phyloP scores from a whole-genome alignment of 2,797 vertebrate species.

The Manis crassicaudata region DNA sequence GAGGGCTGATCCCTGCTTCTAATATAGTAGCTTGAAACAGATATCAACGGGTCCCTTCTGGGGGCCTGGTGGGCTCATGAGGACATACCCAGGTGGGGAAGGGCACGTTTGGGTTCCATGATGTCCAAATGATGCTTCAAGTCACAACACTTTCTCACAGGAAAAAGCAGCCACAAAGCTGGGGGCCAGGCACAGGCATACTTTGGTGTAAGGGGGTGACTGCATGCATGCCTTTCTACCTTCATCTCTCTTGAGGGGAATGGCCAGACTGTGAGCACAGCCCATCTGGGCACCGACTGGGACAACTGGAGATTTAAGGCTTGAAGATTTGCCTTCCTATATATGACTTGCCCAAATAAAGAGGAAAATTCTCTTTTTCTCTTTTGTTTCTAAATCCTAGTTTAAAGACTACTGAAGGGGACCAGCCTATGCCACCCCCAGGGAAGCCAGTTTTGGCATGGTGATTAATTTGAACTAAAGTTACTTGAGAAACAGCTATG shows the following conservation, averaged over 20 bases:
- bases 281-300: neutral
- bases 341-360: neutral
- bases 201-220: neutral
- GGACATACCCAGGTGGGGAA: neutral
- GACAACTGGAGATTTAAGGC: no score
- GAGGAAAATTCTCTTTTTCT: neutral
- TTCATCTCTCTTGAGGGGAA: neutral
- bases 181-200: neutral
- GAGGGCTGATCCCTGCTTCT: neutral
- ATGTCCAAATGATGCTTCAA: neutral
- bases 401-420: neutral
- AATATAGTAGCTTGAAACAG: neutral
- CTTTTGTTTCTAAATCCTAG: neutral
- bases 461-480: neutral
- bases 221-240: no score
- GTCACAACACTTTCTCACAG: neutral
- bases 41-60: neutral
- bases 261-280: neutral
- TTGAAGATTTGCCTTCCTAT: neutral
- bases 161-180: neutral
- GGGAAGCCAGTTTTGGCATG: neutral
- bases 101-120: no score
- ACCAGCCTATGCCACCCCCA: neutral
- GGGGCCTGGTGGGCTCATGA: accelerated
- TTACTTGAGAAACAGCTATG: neutral